These are phyloP conservation scores for Byasa hedistus DNA, from an alignment of 2,888 invertebrate species.

Conservation along the genomic window DNA sequence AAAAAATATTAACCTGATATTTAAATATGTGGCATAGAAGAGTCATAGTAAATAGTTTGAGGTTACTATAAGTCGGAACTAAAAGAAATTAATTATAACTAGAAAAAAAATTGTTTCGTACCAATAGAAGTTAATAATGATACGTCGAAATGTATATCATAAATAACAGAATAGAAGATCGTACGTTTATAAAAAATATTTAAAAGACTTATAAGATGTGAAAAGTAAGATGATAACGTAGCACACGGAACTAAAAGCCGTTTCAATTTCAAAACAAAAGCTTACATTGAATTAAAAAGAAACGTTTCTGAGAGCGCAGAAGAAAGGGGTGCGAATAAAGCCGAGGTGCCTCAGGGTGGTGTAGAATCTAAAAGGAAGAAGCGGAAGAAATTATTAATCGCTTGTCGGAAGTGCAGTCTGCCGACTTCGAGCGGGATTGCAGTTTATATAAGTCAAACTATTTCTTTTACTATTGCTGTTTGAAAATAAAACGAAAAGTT, in stretches of 20 bases:
- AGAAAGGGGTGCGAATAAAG: constrained; percentile 24
- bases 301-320: constrained; percentile 9
- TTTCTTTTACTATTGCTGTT: constrained; percentile 1
- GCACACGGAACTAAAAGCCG: not conserved
- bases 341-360: constrained; percentile 11
- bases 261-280: constrained; percentile 10
- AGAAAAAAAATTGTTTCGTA: too few species aligned
- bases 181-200: too few species aligned
- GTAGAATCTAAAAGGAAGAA: constrained; percentile 15
- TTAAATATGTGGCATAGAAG: too few species aligned
- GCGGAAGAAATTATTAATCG: constrained; percentile 29
- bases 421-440: not conserved
- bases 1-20: too few species aligned
- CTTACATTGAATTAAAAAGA: constrained; percentile 27
- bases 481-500: not conserved
- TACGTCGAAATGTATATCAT: too few species aligned
- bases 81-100: too few species aligned
- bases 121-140: too few species aligned
- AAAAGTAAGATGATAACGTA: not conserved
- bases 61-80: too few species aligned
- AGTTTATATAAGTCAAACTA: not conserved
- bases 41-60: too few species aligned
- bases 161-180: too few species aligned
- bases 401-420: constrained; percentile 19
- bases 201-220: not conserved